Conservation (phyloP, 2,888 invertebrate genomes). For the Galerucella calmariensis region DNA sequence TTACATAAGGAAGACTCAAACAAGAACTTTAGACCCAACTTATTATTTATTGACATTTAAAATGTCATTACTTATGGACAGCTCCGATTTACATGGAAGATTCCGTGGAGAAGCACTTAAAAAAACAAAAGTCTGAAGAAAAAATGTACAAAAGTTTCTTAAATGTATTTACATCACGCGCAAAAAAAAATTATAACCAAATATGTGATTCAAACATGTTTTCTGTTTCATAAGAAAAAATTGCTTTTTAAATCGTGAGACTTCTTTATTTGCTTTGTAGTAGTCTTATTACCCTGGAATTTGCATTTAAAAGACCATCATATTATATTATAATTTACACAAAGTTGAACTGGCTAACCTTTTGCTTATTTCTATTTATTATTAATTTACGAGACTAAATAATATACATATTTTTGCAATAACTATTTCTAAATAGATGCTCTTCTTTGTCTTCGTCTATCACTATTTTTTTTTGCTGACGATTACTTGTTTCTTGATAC, state of each 20-base stretch:
- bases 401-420: too few species aligned
- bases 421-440: too few species aligned
- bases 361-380: not conserved
- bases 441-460: too few species aligned
- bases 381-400: too few species aligned
- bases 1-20: slow-evolving; percentile 31
- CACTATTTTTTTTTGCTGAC: too few species aligned
- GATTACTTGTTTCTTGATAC: too few species aligned
- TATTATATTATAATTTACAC: not conserved
- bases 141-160: slow-evolving; percentile 6
- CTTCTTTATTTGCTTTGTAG: slow-evolving; percentile 9
- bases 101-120: not conserved
- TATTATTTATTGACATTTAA: slow-evolving; percentile 29
- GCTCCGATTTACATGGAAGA: slow-evolving; percentile 22
- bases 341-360: slow-evolving; percentile 1
- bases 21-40: slow-evolving; percentile 27
- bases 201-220: not conserved
- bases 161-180: slow-evolving; percentile 12
- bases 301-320: slow-evolving; percentile 4
- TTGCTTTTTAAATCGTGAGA: slow-evolving; percentile 18
- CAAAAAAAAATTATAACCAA: not conserved
- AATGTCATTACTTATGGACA: slow-evolving; percentile 32
- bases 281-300: slow-evolving; percentile 24
- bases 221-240: not conserved
- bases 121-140: not conserved